These are phyloP conservation scores for Pelobates cultripes DNA, from an alignment of 2,797 vertebrate species.

Conservation along the genomic window DNA sequence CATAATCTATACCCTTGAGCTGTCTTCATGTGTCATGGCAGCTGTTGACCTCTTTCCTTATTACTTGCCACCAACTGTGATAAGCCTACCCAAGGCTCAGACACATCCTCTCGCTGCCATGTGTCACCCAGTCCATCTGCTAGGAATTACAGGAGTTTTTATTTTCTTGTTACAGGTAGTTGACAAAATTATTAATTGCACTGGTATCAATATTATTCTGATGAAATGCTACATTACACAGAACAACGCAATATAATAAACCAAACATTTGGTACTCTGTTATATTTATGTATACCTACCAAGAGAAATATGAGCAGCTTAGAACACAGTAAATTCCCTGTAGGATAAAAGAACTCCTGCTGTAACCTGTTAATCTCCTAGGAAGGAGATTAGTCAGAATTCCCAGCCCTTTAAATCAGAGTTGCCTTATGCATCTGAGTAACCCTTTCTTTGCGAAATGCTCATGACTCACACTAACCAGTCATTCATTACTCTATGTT, in stretches of 20 bases:
- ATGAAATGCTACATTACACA: background rate
- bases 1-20: background rate
- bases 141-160: no score
- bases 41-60: constrained; percentile 42
- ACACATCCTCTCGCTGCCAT: background rate
- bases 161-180: background rate
- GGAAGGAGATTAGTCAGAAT: constrained; percentile 1
- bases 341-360: constrained; percentile 23
- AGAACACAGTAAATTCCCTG: background rate
- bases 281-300: background rate
- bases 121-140: constrained; percentile 17
- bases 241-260: constrained; percentile 16
- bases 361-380: constrained; percentile 22
- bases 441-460: background rate
- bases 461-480: background rate
- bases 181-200: background rate
- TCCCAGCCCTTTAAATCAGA: constrained; percentile 16
- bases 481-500: no score
- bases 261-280: background rate
- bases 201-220: background rate
- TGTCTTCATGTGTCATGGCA: background rate
- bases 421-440: background rate
- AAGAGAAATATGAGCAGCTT: background rate
- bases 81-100: constrained; percentile 18
- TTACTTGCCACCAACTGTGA: constrained; percentile 31